Conservation (phyloP, 2,797 vertebrate species). For the Lacerta viridis region DNA sequence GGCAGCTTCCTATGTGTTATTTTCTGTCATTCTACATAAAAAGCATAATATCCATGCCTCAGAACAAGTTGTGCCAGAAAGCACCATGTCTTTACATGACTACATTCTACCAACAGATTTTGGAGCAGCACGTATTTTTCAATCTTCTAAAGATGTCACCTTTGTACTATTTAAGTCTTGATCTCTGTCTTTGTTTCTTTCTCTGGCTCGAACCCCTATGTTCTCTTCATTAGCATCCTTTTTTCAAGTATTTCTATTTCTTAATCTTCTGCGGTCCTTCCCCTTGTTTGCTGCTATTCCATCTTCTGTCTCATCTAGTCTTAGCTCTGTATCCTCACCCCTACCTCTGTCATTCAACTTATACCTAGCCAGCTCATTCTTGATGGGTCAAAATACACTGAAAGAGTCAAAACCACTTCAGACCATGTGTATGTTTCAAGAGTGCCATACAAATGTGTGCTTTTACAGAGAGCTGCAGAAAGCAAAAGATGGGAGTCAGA, state of each 20-base stretch:
- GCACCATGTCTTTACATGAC: too few relatives aligned
- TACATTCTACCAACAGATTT: too few relatives aligned
- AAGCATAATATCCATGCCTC: too few relatives aligned
- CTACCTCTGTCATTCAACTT: neutral
- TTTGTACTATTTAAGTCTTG: conserved; percentile 9
- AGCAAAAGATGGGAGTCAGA: neutral
- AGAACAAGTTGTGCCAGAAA: too few relatives aligned
- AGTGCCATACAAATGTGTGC: neutral
- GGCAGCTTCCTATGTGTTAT: too few relatives aligned
- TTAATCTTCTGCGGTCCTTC: neutral
- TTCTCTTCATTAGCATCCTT: neutral
- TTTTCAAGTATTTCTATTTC: neutral
- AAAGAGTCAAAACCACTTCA: conserved; percentile 4
- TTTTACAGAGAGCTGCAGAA: neutral
- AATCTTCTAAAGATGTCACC: neutral
- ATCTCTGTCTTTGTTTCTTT: neutral
- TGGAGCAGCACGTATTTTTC: too few relatives aligned
- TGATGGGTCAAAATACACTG: neutral
- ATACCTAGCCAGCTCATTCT: neutral
- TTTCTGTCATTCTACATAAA: too few relatives aligned
- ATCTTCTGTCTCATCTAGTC: neutral
- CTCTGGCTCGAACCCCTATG: neutral
- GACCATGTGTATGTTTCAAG: neutral
- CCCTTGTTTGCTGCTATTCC: neutral
- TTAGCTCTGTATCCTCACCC: neutral